Evolutionary conservation across 1,140 invertebrate genomes (phyloP).

Genomic region (Papilio glaucus): DNA sequence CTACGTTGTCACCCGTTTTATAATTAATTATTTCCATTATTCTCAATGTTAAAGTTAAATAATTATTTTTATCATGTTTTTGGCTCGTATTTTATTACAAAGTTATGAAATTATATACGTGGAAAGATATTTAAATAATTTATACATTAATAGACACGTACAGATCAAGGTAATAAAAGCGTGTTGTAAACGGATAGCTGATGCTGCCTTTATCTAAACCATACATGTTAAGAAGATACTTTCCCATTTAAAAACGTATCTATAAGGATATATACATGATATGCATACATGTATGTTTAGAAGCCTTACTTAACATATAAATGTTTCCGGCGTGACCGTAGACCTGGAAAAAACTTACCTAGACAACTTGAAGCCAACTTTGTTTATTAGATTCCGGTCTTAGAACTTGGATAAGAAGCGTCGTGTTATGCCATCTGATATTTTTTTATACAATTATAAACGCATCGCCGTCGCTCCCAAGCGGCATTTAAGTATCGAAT

Average conservation of each 20-base stretch:
- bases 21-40: no score
- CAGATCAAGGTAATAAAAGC: neutral
- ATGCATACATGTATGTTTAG: constrained; percentile 1
- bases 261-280: constrained; percentile 13
- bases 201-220: neutral
- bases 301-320: constrained; percentile 22
- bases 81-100: no score
- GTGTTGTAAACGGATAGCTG: neutral
- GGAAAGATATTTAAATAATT: no score
- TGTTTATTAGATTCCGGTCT: constrained; percentile 33
- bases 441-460: constrained; percentile 18
- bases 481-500: constrained; percentile 23
- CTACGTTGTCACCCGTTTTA: no score
- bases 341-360: neutral
- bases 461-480: constrained; percentile 5
- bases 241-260: neutral
- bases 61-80: no score
- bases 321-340: constrained; percentile 5
- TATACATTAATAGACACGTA: no score
- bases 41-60: no score
- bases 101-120: no score
- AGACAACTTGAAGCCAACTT: constrained; percentile 1
- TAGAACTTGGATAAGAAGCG: constrained; percentile 1
- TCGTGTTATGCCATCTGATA: constrained; percentile 13
- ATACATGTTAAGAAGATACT: neutral